A percentile compares a stretch with the other conserved stretches of the same genome.
Conservation (phyloP, 2,113 vertebrate genomes). For the Axis porcinus region DNA sequence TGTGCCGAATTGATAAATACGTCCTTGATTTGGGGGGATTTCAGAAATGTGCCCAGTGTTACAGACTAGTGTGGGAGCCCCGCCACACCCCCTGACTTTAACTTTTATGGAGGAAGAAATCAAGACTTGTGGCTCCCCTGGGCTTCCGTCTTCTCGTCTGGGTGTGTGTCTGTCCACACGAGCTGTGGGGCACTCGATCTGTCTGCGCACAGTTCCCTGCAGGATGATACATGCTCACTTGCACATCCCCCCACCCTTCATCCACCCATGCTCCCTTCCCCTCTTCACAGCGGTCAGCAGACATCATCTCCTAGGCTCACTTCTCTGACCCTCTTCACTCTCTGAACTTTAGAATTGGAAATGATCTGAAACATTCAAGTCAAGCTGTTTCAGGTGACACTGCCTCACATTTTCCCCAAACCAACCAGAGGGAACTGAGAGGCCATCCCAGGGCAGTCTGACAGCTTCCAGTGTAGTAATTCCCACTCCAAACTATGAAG, state of each 20-base stretch:
- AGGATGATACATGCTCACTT: too few species aligned
- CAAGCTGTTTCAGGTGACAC: not conserved
- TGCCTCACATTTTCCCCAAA: not conserved
- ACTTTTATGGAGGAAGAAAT: not conserved
- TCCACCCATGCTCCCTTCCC: too few species aligned
- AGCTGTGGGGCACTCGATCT: too few species aligned
- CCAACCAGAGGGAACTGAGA: not conserved
- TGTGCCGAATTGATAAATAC: not conserved
- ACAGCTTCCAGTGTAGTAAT: not conserved
- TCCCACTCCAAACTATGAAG: accelerated
- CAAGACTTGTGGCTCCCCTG: not conserved
- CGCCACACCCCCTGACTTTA: not conserved
- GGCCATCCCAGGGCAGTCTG: too few species aligned
- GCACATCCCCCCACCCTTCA: accelerated
- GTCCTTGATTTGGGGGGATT: not conserved
- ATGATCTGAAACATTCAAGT: not conserved
- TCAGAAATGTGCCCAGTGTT: not conserved
- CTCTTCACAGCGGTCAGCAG: too few species aligned
- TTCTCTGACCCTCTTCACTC: not conserved
- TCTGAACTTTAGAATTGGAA: not conserved
- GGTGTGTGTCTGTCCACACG: not conserved
- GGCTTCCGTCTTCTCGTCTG: not conserved
- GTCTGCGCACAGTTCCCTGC: too few species aligned
- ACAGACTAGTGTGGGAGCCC: not conserved
- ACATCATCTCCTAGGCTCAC: not conserved